phyloP scores from a whole-genome alignment of 2,888 invertebrate genomes.

The Helicoverpa assulta region DNA sequence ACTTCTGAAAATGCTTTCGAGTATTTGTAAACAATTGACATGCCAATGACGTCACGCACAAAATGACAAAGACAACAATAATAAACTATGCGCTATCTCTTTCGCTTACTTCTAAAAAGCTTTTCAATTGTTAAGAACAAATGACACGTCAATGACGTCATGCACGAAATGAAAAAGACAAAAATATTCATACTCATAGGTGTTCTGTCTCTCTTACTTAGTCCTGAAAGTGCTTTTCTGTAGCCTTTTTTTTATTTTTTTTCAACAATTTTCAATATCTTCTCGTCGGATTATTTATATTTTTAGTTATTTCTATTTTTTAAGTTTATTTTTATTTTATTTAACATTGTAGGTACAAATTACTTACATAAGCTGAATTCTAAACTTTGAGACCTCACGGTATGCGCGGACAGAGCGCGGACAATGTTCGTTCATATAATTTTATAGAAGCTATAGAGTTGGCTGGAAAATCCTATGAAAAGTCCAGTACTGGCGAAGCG shows the following conservation, averaged over 20 bases:
- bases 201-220: too few relatives aligned
- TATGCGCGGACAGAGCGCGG: slow-evolving; percentile 53
- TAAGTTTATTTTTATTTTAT: too few relatives aligned
- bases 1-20: not conserved
- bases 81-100: not conserved
- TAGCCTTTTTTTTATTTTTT: too few relatives aligned
- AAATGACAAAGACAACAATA: not conserved
- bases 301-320: too few relatives aligned
- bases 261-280: too few relatives aligned
- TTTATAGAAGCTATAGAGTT: slow-evolving; percentile 73
- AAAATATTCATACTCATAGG: too few relatives aligned
- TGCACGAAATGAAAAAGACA: too few relatives aligned
- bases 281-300: too few relatives aligned
- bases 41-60: not conserved
- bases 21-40: not conserved
- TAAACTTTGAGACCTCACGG: slow-evolving; percentile 67
- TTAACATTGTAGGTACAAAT: too few relatives aligned
- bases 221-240: too few relatives aligned
- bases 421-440: slow-evolving; percentile 85
- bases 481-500: slow-evolving; percentile 69
- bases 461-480: slow-evolving; percentile 73
- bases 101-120: not conserved
- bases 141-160: not conserved
- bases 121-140: not conserved
- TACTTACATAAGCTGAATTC: too few relatives aligned